Base-by-base conservation (phyloP, 2,113 vertebrate genomes). In the Ciconia boyciana region DNA sequence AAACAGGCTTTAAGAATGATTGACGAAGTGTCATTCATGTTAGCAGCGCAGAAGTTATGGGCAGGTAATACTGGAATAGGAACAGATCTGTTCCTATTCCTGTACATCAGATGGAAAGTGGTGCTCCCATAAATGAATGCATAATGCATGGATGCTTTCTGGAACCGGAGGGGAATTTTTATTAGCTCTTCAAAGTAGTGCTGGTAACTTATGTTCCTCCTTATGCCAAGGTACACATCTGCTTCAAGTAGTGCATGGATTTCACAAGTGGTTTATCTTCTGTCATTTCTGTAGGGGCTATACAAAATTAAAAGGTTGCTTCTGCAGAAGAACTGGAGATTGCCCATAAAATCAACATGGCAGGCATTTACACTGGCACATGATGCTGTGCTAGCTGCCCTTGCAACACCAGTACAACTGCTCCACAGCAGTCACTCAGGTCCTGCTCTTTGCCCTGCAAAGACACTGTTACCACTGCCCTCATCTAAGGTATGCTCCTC, bases 401-500 rank as follows among this genome's bases (percentile, higher is more conserved):
- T 41, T 39, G n/a, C 22, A 49, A 57, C 24, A 39, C 26, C 48
- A 9, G 19, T 25, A 54, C 2, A 8, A 3, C n/a, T 7, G 14
- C 12, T 48, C 61, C 83, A 28, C 22, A 34, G 51, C 48, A 48
- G n/a, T 57, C 18, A 9, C n/a, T 41, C 24, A 3, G 22, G 34
- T 9, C 48, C 61, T 41, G n/a, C 31, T 48, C 71, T 34, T 28
- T 21, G 24, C n/a, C 22, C n/a, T 75, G 34, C 28, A 57, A 22
- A 34, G 49, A 28, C 14, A 11, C 22, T 8, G 10, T 16, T 22
- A 21, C 32, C 51, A 4, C 44, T 58, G 39, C 39, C 51, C 58
- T 41, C 1, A 0, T 44, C 15, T 11, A 11, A 60, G 51, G 44
- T 13, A 28, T 12, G 9, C 3, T 29, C 46, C n/a, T 57, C 13